These are phyloP conservation scores for Tetramorium alpestre DNA, from an alignment of 1,140 invertebrate genomes.

Conservation along the genomic window DNA sequence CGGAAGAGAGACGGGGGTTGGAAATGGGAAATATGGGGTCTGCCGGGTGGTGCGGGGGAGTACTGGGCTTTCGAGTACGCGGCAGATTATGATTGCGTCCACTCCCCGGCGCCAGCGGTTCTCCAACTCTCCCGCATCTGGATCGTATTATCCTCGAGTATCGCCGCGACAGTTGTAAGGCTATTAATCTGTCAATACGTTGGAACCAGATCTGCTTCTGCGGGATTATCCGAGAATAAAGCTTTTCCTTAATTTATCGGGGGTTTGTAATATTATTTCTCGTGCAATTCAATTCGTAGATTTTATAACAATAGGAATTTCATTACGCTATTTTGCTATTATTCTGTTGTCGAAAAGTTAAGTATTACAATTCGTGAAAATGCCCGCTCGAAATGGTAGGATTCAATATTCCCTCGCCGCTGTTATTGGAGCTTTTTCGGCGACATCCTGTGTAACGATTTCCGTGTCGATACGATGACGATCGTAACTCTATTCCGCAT, in stretches of 20 bases:
- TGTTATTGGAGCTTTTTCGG: not conserved
- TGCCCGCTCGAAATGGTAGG: not conserved
- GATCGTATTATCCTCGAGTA: not conserved
- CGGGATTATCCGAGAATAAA: not conserved
- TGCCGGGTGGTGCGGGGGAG: slow-evolving; percentile 4
- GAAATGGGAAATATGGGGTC: slow-evolving; percentile 57
- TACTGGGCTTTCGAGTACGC: slow-evolving; percentile 58
- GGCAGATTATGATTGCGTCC: slow-evolving; percentile 71
- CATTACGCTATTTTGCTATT: not conserved
- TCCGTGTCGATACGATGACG: not conserved
- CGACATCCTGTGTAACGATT: not conserved
- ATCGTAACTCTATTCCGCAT: slow-evolving; percentile 28
- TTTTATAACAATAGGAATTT: not conserved
- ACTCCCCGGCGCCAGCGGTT: slow-evolving; percentile 55
- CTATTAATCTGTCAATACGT: slow-evolving; percentile 9
- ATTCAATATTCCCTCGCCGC: not conserved
- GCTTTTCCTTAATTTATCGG: not conserved
- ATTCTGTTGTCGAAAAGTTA: not conserved
- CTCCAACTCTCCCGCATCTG: slow-evolving; percentile 48
- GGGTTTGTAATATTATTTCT: not conserved
- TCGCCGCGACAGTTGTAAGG: not conserved
- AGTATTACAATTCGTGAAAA: not conserved
- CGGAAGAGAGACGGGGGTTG: slow-evolving; percentile 28
- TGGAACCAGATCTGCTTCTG: not conserved
- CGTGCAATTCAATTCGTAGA: not conserved